phyloP scores from a whole-genome alignment of 2,113 vertebrate species.

The Laterallus jamaicensis region DNA sequence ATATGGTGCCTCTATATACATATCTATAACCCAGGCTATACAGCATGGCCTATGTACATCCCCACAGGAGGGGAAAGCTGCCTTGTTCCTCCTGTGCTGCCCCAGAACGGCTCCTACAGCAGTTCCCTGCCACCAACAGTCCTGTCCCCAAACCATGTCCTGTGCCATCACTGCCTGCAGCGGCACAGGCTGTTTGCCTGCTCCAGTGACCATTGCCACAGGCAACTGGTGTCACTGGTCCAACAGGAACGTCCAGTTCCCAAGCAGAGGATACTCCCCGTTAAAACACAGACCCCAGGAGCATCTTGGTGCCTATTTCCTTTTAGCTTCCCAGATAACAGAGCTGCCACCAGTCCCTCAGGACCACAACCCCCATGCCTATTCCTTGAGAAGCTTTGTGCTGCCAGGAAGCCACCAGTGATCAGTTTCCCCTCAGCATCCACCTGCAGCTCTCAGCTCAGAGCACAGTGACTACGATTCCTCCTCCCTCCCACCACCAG shows the following conservation, averaged over 20 bases:
- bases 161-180: not conserved
- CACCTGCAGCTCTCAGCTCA: not conserved
- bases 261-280: not conserved
- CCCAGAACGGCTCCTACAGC: not conserved
- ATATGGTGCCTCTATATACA: conserved; percentile 23
- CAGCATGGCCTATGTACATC: conserved; percentile 30
- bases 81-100: not conserved
- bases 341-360: not conserved
- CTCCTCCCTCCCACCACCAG: not conserved
- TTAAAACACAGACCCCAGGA: not conserved
- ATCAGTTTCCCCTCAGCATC: not conserved
- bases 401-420: not conserved
- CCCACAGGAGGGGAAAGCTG: not conserved
- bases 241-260: not conserved
- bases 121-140: not conserved
- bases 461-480: not conserved
- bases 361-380: not conserved
- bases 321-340: accelerated
- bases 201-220: not conserved
- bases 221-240: not conserved
- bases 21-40: conserved; percentile 17
- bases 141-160: too few species aligned
- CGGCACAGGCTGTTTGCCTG: not conserved
- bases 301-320: not conserved
- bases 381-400: not conserved